Evolutionary conservation across 2,113 vertebrate genomes (phyloP).

Genomic region (Hippocampus mohnikei): DNA sequence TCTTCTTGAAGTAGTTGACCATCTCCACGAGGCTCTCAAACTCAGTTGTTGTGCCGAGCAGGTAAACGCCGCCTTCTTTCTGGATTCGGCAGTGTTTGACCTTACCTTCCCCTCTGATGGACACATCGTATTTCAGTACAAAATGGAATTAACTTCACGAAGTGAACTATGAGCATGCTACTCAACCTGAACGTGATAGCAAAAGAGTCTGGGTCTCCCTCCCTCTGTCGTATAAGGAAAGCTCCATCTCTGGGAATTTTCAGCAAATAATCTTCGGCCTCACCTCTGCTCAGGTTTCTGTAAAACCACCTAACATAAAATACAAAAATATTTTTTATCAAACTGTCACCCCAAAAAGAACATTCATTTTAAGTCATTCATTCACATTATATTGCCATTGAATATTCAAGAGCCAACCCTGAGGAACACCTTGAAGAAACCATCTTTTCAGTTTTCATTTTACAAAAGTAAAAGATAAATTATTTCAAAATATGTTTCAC

Average conservation of each 20-base stretch:
- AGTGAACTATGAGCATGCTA: neutral
- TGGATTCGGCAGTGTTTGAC: slow-evolving; percentile 95
- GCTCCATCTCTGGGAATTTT: slow-evolving; percentile 92
- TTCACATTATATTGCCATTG: neutral
- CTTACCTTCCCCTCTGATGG: slow-evolving; percentile 84
- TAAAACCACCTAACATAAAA: slow-evolving; percentile 86
- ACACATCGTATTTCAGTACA: slow-evolving; percentile 2
- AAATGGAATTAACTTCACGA: neutral
- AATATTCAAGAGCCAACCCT: neutral
- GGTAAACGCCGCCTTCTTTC: slow-evolving; percentile 82
- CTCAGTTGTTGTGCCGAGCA: slow-evolving; percentile 88
- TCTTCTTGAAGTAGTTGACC: slow-evolving; percentile 87
- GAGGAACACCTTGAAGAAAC: neutral
- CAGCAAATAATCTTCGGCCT: slow-evolving; percentile 93
- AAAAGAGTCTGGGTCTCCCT: slow-evolving; percentile 78
- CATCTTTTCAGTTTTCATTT: neutral
- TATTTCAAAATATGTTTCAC: neutral
- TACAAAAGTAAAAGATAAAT: neutral
- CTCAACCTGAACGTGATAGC: slow-evolving; percentile 94
- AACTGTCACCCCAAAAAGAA: neutral
- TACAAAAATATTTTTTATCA: neutral
- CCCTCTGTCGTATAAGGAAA: slow-evolving; percentile 90
- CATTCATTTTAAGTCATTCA: neutral
- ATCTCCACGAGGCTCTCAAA: slow-evolving; percentile 93
- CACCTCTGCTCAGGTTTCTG: slow-evolving; percentile 86